Percentiles rank a stretch among this genome's conserved stretches.
These are phyloP conservation scores for Nephrocerus scutellatus DNA, from an alignment of 2,888 invertebrate species.

Conservation along the genomic window DNA sequence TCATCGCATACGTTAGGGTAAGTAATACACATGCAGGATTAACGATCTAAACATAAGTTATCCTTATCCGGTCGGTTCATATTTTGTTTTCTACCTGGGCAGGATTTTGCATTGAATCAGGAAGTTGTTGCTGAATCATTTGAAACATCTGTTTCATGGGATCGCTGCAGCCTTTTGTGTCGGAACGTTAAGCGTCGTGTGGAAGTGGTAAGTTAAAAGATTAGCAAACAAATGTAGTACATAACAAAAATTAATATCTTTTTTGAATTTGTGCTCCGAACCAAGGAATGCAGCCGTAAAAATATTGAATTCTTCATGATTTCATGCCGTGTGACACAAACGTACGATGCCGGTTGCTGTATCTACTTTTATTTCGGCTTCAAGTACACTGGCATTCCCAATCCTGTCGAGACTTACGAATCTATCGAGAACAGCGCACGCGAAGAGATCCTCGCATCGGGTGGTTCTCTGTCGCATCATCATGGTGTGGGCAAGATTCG, in stretches of 20 bases:
- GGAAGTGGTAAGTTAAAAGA: slow-evolving; percentile 49
- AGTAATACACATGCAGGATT: slow-evolving; percentile 34
- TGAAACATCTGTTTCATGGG: slow-evolving; percentile 98
- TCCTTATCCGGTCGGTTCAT: too few relatives aligned
- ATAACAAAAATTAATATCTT: neutral
- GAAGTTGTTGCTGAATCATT: slow-evolving; percentile 91
- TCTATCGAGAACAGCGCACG: slow-evolving; percentile 80
- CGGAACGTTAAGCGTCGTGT: slow-evolving; percentile 83
- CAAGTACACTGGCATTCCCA: slow-evolving; percentile 55
- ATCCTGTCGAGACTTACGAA: slow-evolving; percentile 77
- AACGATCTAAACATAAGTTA: too few relatives aligned
- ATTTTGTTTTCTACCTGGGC: slow-evolving; percentile 16
- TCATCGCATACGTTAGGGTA: slow-evolving; percentile 95
- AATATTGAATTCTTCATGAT: slow-evolving; percentile 60
- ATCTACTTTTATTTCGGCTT: slow-evolving; percentile 93
- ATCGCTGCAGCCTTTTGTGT: slow-evolving; percentile 74
- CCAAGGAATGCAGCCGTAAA: slow-evolving; percentile 53
- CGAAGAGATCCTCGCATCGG: slow-evolving; percentile 80
- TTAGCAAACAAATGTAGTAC: too few relatives aligned
- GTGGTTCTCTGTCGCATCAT: slow-evolving; percentile 85
- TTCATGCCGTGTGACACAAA: slow-evolving; percentile 87
- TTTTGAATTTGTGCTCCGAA: neutral
- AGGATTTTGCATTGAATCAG: slow-evolving; percentile 88
- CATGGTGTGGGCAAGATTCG: slow-evolving; percentile 94
- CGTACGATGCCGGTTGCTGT: slow-evolving; percentile 95